A percentile compares a stretch with the other conserved stretches of the same genome.
phyloP scores from a whole-genome alignment of 1,140 invertebrate species.

The Arctopsyche grandis region DNA sequence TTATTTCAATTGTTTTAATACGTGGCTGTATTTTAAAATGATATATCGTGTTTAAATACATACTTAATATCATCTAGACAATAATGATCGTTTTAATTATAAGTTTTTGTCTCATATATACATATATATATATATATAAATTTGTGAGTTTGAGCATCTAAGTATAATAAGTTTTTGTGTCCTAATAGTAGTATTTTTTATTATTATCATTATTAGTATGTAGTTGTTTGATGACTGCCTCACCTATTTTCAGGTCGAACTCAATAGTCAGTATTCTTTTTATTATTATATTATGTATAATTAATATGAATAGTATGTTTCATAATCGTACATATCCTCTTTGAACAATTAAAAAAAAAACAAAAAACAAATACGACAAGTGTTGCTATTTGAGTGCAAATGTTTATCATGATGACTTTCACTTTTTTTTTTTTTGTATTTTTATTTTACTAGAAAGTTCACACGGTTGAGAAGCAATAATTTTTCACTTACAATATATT shows the following conservation, averaged over 20 bases:
- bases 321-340: no score
- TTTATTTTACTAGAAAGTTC: no score
- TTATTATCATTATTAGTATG: constrained; percentile 30
- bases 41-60: background rate
- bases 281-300: no score
- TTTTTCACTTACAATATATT: no score
- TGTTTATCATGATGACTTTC: no score
- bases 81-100: constrained; percentile 36
- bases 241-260: constrained; percentile 37
- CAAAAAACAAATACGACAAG: no score
- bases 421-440: no score
- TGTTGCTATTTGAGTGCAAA: no score
- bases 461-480: no score
- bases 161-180: constrained; percentile 34
- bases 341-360: no score
- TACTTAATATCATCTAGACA: constrained; percentile 42
- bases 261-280: background rate
- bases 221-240: constrained; percentile 28
- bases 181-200: constrained; percentile 35
- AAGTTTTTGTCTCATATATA: constrained; percentile 24
- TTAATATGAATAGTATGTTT: no score
- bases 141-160: constrained; percentile 9
- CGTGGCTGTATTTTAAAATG: constrained; percentile 8
- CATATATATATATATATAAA: background rate
- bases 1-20: background rate